Conservation (phyloP, 37 sponge, comb jelly and placozoan species). For the Cliona cf. orientalis region DNA sequence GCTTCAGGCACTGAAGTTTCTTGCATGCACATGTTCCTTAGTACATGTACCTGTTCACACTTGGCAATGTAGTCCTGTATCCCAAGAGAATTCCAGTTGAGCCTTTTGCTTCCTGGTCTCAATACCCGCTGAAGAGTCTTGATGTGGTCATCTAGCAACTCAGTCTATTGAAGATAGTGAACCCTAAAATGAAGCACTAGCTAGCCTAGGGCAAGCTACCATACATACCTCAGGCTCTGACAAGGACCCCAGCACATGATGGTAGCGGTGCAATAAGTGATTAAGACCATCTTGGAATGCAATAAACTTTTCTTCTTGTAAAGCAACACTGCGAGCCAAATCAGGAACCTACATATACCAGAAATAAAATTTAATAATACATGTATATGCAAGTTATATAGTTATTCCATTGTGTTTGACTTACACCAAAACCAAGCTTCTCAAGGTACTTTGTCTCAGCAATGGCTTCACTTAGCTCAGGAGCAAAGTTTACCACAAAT, state of each 20-base stretch:
- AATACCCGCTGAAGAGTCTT: conserved; percentile 82
- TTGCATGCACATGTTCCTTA: too few species aligned
- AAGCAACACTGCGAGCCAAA: conserved; percentile 93
- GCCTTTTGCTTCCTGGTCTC: conserved; percentile 92
- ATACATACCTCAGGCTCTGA: conserved; percentile 57
- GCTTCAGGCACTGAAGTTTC: too few species aligned
- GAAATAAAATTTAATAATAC: not conserved
- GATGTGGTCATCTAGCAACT: conserved; percentile 90
- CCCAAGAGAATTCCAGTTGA: conserved; percentile 99
- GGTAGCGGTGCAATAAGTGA: conserved; percentile 70
- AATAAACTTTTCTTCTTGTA: conserved; percentile 96
- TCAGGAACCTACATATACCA: conserved; percentile 70
- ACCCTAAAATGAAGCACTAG: not conserved
- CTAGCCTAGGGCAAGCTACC: not conserved
- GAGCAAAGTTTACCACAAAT: conserved; percentile 92
- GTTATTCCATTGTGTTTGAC: not conserved
- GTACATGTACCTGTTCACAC: conserved; percentile 76
- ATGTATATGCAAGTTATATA: not conserved
- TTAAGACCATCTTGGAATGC: conserved; percentile 80
- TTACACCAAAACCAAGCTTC: conserved; percentile 84
- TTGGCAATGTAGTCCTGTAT: conserved; percentile 95
- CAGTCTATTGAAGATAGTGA: conserved; percentile 50
- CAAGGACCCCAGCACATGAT: conserved; percentile 57
- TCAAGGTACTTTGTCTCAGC: conserved; percentile 95
- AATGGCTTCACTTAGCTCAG: conserved; percentile 90